Base-by-base conservation (phyloP, 2,113 vertebrate genomes). In the Dasyprocta punctata region DNA sequence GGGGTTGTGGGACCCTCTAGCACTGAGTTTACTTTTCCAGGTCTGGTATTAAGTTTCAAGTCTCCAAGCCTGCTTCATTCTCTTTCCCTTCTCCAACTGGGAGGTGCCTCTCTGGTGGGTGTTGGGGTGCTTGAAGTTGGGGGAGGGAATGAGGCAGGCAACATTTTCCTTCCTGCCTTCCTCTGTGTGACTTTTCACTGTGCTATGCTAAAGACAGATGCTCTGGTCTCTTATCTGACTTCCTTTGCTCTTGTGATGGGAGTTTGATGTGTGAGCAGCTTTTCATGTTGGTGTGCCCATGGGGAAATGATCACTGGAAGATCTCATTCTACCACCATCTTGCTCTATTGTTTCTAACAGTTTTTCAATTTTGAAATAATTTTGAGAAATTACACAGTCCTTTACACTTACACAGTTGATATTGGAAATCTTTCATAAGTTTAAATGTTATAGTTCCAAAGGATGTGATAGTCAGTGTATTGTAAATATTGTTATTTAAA, bases 401-500 rank as follows among this genome's bases (percentile, higher is more conserved):
- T 38, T 93, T 30, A 92, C 71, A 73, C 13, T 83, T 97, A 73
- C 41, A 80, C 56, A 91, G 36, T 61, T 73, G 61, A 44, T 84
- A 80, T 44, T 28, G 84, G 78, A 83, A 92, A 71, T 28, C 22
- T 38, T 94, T 95, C 4, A 28, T 89, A 94, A 49, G 41, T 92
- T 92, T 83, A 77, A 96, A 89, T 86, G 82, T 52, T 83, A 2
- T 67, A 75, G 17, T 58, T 89, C 20, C 71, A 71, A 94, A 95
- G 20, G 33, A 71, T 77, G 20, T 94, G 89, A 94, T 77, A 69
- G 75, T 65, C 86, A 84, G 44, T 89, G 36, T 89, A 89, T 81
- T 71, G 11, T 96, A 97, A 95, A 88, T 92, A 89, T 36, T 54
- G 60, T 83, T 38, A 96, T 69, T 82, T 89, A 44, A 86, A 86